Base-by-base conservation (phyloP, 2,797 vertebrate genomes). In the Chromobotia macracanthus region DNA sequence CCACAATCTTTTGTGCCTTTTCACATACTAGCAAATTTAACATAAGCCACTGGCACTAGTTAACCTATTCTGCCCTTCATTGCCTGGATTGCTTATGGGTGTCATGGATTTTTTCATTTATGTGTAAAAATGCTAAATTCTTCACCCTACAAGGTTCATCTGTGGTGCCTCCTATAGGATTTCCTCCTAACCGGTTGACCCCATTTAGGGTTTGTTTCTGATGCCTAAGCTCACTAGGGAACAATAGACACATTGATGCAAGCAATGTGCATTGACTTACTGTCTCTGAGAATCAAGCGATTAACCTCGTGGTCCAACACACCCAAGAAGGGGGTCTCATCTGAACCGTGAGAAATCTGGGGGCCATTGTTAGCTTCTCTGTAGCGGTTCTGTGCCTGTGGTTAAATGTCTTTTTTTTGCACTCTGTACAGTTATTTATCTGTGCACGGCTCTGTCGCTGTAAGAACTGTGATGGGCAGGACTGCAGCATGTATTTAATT, bases 301-400 rank as follows among this genome's bases (percentile, higher is more conserved):
- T 73, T 77, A 77, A 77, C 64, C 77, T 74, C 72, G 69, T 28
- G 38, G 74, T 50, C 71, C 35, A 69, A 23, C 79, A 74, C 13
- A 50, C 77, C 68, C 61, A 12, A 61, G 67, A 74, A 19, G 44
- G 65, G 69, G 66, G 60, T 56, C 38, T 71, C 66, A 77, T 75
- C 74, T 38, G 13, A 75, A 70, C 25, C 67, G 67, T 71, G 23
- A 41, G 68, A 81, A 79, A 69, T 76, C 80, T 74, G 23, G 28
- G 51, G 58, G 58, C 65, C 70, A 69, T 72, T 82, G 79, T 83
- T 77, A 41, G n/a, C 71, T 75, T 61, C 69, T 82, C 55, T 76
- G 72, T 58, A 64, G 31, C 77, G 58, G 50, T 44, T 28, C 35
- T 46, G 19, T 61, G 69, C 58, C 67, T 84, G 51, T n/a, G 56